These are phyloP conservation scores for Hoplostethus mediterraneus DNA, from an alignment of 2,797 vertebrate species.

Conservation along the genomic window DNA sequence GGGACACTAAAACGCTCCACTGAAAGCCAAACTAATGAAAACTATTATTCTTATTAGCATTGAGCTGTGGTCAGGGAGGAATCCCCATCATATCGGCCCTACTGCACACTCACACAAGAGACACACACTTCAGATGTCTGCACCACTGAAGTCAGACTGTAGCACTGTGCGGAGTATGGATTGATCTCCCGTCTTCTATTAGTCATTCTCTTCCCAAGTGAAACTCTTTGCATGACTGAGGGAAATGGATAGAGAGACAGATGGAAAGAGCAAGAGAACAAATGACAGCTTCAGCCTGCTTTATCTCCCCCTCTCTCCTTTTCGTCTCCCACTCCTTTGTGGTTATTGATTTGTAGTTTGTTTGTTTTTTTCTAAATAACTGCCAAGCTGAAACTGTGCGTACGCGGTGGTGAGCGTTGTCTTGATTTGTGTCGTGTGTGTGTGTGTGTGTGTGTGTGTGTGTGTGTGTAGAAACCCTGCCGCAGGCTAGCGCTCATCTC, in stretches of 20 bases:
- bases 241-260: conserved; percentile 21
- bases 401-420: conserved; percentile 18
- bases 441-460: conserved; percentile 61
- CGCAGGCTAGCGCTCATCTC: conserved; percentile 83
- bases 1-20: too few species aligned
- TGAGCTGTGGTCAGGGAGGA: not conserved
- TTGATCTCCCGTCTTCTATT: conserved; percentile 54
- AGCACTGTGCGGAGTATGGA: conserved; percentile 41
- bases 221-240: conserved; percentile 50
- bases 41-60: too few species aligned
- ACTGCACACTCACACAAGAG: conserved; percentile 1
- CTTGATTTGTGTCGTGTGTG: conserved; percentile 48
- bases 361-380: conserved; percentile 2
- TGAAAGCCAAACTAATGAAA: too few species aligned
- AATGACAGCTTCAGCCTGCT: conserved; percentile 24
- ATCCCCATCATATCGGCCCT: too few species aligned
- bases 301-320: conserved; percentile 8
- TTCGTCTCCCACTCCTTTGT: conserved; percentile 4
- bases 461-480: conserved; percentile 84
- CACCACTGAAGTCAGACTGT: conserved; percentile 43
- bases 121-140: conserved; percentile 29
- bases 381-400: conserved; percentile 8
- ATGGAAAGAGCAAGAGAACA: conserved; percentile 41
- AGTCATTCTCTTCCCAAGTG: conserved; percentile 49
- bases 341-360: conserved; percentile 31